These are phyloP conservation scores for Diadema setosum DNA, from an alignment of 35 echinoderm and acorn worm genomes.

Conservation along the genomic window DNA sequence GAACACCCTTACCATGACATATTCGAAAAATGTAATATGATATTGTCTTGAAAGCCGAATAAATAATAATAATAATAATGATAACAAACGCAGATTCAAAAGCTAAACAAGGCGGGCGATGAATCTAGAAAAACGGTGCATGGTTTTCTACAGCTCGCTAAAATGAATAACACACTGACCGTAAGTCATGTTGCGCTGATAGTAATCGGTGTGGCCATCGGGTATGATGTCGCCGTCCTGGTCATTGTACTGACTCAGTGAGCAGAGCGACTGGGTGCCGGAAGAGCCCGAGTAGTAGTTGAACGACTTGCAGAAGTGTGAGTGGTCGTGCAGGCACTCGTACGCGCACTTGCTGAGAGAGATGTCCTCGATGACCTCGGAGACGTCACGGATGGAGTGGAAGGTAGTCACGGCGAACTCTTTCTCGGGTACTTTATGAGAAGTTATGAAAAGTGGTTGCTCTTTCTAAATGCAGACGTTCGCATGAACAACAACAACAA, in stretches of 20 bases:
- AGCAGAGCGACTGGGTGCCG: constrained; percentile 8
- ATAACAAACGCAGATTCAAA: too few relatives aligned
- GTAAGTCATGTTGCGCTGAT: constrained; percentile 52
- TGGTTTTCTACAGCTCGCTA: too few relatives aligned
- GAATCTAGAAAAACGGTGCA: too few relatives aligned
- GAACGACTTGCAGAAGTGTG: constrained; percentile 53
- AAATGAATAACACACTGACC: too few relatives aligned
- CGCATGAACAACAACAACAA: too few relatives aligned
- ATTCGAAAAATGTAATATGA: too few relatives aligned
- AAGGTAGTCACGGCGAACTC: not conserved
- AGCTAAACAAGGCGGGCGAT: too few relatives aligned
- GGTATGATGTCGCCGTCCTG: not conserved
- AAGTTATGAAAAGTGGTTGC: too few relatives aligned
- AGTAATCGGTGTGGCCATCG: constrained; percentile 8
- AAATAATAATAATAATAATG: too few relatives aligned
- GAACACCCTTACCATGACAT: too few relatives aligned
- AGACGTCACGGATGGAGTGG: not conserved
- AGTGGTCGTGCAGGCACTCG: constrained; percentile 3
- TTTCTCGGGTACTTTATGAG: not conserved
- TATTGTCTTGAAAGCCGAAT: too few relatives aligned
- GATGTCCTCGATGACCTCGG: not conserved
- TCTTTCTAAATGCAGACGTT: too few relatives aligned
- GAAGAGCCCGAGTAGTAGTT: not conserved
- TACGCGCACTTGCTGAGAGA: constrained; percentile 1
- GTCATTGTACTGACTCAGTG: not conserved